A percentile compares a stretch with the other conserved stretches of the same genome.
These are phyloP conservation scores for Rhinoptilus africanus DNA, from an alignment of 2,113 vertebrate genomes.

Conservation along the genomic window DNA sequence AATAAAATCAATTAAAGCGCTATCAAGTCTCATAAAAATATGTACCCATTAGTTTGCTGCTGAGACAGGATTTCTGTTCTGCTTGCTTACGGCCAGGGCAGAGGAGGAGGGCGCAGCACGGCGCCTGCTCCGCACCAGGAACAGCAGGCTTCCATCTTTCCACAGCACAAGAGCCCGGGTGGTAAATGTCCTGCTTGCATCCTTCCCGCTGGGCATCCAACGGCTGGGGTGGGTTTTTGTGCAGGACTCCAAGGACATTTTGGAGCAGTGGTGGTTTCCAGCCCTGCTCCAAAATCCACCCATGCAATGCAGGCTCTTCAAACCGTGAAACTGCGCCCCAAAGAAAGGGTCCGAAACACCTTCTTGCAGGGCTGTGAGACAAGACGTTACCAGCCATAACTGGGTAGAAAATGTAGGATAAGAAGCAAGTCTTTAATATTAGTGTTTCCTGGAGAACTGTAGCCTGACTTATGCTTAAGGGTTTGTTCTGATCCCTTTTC, in stretches of 20 bases:
- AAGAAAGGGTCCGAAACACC: not conserved
- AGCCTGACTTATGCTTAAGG: not conserved
- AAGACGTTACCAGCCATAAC: rapidly evolving
- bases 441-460: not conserved
- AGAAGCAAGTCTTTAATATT: not conserved
- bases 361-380: not conserved
- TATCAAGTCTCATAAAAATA: conserved; percentile 57
- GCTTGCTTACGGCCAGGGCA: not conserved
- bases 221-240: not conserved
- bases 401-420: not conserved
- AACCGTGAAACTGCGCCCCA: rapidly evolving
- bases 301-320: not conserved
- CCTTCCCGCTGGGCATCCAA: not conserved
- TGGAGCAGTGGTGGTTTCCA: not conserved
- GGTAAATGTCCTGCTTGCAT: rapidly evolving
- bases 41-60: conserved; percentile 33
- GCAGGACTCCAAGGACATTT: not conserved
- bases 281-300: not conserved
- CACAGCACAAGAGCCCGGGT: rapidly evolving
- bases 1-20: conserved; percentile 68
- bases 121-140: not conserved
- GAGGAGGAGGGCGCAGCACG: not conserved
- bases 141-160: not conserved
- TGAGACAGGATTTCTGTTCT: conserved; percentile 11
- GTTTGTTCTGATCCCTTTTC: not conserved